These are phyloP conservation scores for Burhinus bistriatus DNA, from an alignment of 2,113 vertebrate genomes.

Conservation along the genomic window DNA sequence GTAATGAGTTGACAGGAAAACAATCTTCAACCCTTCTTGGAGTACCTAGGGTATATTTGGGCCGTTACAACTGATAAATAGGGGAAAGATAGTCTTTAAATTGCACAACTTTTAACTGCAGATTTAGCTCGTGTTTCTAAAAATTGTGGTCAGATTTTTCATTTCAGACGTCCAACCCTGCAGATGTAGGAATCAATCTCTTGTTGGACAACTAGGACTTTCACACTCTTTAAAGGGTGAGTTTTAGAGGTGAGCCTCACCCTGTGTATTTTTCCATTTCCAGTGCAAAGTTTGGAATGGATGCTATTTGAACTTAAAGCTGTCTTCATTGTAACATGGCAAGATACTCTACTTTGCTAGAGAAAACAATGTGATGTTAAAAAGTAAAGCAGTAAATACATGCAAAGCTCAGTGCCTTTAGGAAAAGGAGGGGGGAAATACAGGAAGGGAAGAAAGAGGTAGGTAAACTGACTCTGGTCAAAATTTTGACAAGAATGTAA, in stretches of 20 bases:
- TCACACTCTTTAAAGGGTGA: background rate
- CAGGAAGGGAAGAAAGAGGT: background rate
- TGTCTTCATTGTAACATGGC: background rate
- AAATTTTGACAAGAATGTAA: slow-evolving; percentile 29
- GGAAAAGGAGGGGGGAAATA: background rate
- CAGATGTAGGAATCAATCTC: background rate
- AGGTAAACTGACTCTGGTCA: slow-evolving; percentile 15
- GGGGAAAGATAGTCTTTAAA: background rate
- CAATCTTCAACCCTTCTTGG: background rate
- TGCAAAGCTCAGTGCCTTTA: background rate
- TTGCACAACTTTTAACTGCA: background rate
- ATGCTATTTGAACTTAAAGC: background rate
- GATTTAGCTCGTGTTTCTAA: background rate
- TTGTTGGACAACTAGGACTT: background rate
- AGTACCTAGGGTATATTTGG: background rate
- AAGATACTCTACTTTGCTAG: background rate
- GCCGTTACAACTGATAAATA: background rate
- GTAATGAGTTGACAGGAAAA: slow-evolving; percentile 5
- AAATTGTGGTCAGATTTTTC: background rate
- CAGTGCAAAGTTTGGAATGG: background rate
- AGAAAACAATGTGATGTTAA: background rate
- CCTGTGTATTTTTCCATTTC: background rate
- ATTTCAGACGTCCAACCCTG: background rate
- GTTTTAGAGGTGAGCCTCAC: background rate
- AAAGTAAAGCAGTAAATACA: background rate